Percentiles rank a stretch among this genome's conserved stretches.
These are phyloP conservation scores for Sebastes steindachneri DNA, from an alignment of 2,797 vertebrate species.

Conservation along the genomic window DNA sequence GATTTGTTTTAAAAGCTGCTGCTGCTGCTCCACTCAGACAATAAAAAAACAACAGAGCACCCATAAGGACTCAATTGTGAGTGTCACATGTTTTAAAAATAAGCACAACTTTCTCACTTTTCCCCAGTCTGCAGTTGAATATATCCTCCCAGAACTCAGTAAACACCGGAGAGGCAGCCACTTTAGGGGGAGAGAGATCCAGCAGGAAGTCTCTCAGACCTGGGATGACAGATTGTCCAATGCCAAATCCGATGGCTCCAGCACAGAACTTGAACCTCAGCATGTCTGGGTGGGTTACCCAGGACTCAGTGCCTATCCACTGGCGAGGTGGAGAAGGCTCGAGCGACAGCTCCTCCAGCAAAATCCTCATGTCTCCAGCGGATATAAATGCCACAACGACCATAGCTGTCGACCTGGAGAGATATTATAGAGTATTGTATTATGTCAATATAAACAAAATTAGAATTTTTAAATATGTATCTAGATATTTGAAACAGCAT, in stretches of 20 bases:
- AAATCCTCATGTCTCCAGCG: slow-evolving; percentile 64
- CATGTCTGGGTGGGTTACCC: slow-evolving; percentile 68
- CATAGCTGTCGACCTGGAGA: slow-evolving; percentile 66
- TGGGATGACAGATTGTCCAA: slow-evolving; percentile 67
- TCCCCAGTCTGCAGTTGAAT: slow-evolving; percentile 64
- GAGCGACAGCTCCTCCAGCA: slow-evolving; percentile 63
- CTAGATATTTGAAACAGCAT: not conserved
- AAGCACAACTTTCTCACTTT: not conserved
- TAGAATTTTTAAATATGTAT: slow-evolving; percentile 12
- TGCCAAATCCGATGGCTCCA: slow-evolving; percentile 76
- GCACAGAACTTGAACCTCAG: slow-evolving; percentile 45
- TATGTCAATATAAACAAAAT: slow-evolving; percentile 40
- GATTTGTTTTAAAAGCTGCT: too few relatives aligned
- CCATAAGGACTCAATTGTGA: not conserved
- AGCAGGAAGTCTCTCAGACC: slow-evolving; percentile 74
- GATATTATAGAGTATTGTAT: too few relatives aligned
- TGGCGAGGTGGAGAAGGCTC: slow-evolving; percentile 60
- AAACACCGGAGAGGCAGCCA: slow-evolving; percentile 50
- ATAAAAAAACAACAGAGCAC: not conserved
- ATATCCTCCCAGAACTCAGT: slow-evolving; percentile 72
- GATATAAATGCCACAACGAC: slow-evolving; percentile 72
- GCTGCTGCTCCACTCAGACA: too few relatives aligned
- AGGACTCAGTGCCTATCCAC: slow-evolving; percentile 78
- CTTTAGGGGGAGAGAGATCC: slow-evolving; percentile 52
- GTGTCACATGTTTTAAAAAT: not conserved